A percentile compares a stretch with the other conserved stretches of the same genome.
phyloP scores from a whole-genome alignment of 2,888 invertebrate species.

The Aphidoletes aphidimyza region DNA sequence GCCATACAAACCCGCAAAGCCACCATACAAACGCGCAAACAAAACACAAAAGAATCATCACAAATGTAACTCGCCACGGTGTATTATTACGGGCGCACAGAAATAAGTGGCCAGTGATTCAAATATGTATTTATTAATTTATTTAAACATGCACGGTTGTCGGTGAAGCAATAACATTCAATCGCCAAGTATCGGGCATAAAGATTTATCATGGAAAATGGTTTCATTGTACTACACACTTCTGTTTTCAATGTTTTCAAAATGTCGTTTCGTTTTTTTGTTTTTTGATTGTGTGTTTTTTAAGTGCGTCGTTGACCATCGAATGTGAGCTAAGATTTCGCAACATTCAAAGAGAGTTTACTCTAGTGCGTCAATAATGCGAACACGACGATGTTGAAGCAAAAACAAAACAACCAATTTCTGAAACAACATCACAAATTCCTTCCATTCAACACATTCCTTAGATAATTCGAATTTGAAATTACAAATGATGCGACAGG shows the following conservation, averaged over 20 bases:
- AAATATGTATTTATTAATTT: slow-evolving; percentile 49
- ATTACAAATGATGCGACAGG: too few relatives aligned
- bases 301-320: background rate
- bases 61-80: background rate
- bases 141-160: slow-evolving; percentile 26
- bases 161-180: slow-evolving; percentile 11
- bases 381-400: background rate
- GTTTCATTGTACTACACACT: slow-evolving; percentile 13
- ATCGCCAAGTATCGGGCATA: background rate
- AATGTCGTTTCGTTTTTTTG: background rate
- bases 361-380: background rate
- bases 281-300: background rate
- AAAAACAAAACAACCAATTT: slow-evolving; percentile 3
- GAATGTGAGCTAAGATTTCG: background rate
- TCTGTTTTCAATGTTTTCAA: background rate
- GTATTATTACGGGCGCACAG: too few relatives aligned
- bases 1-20: too few relatives aligned
- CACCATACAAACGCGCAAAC: background rate
- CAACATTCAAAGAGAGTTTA: background rate
- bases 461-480: too few relatives aligned
- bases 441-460: background rate
- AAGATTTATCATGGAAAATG: slow-evolving; percentile 26
- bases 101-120: slow-evolving; percentile 39
- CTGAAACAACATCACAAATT: background rate
- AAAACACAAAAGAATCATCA: background rate